Evolutionary conservation across 2,888 invertebrate genomes (phyloP).

Genomic region (Piscicola geometra): DNA sequence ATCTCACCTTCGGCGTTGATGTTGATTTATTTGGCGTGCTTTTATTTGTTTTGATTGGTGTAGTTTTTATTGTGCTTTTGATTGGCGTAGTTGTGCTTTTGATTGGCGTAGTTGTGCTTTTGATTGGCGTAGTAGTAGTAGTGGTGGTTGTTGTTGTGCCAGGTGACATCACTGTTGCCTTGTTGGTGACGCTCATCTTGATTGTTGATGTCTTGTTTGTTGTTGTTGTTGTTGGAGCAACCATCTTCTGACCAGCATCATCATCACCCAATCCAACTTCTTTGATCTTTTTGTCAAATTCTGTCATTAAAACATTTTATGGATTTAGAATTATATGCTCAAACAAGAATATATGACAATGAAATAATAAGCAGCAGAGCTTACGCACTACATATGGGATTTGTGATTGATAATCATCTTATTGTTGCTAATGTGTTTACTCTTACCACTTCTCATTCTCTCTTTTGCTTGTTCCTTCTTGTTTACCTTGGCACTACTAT

Average conservation of each 20-base stretch:
- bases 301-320: not conserved
- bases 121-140: not conserved
- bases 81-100: not conserved
- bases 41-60: too few relatives aligned
- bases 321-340: too few relatives aligned
- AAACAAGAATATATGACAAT: too few relatives aligned
- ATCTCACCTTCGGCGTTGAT: too few relatives aligned
- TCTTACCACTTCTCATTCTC: slow-evolving; percentile 23
- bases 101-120: not conserved
- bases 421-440: too few relatives aligned
- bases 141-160: not conserved
- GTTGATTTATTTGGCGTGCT: too few relatives aligned
- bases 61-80: not conserved
- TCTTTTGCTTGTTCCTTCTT: slow-evolving; percentile 32
- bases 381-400: too few relatives aligned
- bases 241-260: not conserved
- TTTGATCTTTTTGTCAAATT: slow-evolving; percentile 4
- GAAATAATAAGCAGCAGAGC: too few relatives aligned
- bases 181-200: not conserved
- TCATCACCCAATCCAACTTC: not conserved
- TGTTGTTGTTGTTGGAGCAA: not conserved
- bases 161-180: too few relatives aligned
- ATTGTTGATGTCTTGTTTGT: not conserved
- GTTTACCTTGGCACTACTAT: not conserved
- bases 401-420: too few relatives aligned